Evolutionary conservation across 2,113 vertebrate species (phyloP).

Genomic region (Psittacula cyanocephala): DNA sequence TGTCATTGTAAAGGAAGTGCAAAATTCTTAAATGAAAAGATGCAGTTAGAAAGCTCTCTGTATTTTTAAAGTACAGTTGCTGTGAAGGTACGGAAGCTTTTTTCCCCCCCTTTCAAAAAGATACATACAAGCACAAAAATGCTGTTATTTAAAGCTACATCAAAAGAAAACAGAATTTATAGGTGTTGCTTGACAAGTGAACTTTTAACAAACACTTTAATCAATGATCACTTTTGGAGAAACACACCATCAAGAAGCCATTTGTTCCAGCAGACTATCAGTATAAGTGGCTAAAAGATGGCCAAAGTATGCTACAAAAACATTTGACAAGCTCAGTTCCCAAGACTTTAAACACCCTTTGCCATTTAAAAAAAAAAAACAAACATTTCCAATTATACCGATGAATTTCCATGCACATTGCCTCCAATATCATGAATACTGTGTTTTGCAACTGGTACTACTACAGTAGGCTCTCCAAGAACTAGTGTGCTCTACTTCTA

Average conservation of each 20-base stretch:
- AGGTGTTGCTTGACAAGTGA: neutral
- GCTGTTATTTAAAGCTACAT: neutral
- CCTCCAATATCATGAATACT: neutral
- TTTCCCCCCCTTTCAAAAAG: neutral
- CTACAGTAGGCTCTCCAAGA: neutral
- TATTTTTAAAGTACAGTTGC: neutral
- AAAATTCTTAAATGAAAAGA: neutral
- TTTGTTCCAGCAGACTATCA: neutral
- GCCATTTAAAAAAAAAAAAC: neutral
- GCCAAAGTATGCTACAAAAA: neutral
- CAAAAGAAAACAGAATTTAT: neutral
- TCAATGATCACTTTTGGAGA: neutral
- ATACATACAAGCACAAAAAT: neutral
- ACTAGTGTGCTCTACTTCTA: neutral
- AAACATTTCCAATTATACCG: rapidly evolving
- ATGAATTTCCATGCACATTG: rapidly evolving
- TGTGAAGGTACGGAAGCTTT: neutral
- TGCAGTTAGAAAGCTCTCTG: neutral
- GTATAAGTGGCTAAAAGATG: neutral
- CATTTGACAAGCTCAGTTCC: neutral
- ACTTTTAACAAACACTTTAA: neutral
- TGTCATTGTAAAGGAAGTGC: neutral
- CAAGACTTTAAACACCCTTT: neutral
- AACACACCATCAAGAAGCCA: neutral
- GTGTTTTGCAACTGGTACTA: neutral